Percentiles rank a stretch among this genome's conserved stretches.
phyloP scores from a whole-genome alignment of 2,888 invertebrate genomes.

The Lypha dubia region DNA sequence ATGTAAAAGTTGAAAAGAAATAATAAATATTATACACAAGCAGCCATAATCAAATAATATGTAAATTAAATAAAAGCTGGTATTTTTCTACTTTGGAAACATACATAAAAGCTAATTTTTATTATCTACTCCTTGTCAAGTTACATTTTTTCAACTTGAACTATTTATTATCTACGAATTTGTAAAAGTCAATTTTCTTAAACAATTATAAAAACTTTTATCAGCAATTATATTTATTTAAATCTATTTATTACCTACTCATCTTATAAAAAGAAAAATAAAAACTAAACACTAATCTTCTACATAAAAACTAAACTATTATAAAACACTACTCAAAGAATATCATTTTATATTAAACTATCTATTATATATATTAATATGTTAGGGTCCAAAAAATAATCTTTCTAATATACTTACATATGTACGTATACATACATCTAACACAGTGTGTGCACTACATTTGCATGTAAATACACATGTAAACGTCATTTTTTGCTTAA shows the following conservation, averaged over 20 bases:
- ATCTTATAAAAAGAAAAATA: not conserved
- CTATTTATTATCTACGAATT: not conserved
- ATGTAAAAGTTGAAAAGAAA: not conserved
- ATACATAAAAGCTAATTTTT: not conserved
- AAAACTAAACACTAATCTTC: not conserved
- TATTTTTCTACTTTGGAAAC: conserved; percentile 6
- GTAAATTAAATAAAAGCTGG: not conserved
- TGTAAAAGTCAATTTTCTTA: not conserved
- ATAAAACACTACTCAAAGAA: not conserved
- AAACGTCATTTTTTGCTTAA: not conserved
- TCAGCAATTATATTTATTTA: not conserved
- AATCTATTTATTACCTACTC: not conserved
- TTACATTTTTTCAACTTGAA: not conserved
- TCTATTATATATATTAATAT: not conserved
- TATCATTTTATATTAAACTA: not conserved
- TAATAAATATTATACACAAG: not conserved
- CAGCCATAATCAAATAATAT: not conserved
- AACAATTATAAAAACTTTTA: not conserved
- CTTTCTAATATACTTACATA: not conserved
- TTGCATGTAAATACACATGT: not conserved
- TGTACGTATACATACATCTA: not conserved
- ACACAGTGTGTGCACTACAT: not conserved
- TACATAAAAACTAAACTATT: not conserved
- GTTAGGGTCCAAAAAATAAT: conserved; percentile 38
- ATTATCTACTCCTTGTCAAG: not conserved